A percentile compares a stretch with the other conserved stretches of the same genome.
Evolutionary conservation across 2,888 invertebrate genomes (phyloP).

Genomic region (Laspeyria flexula): DNA sequence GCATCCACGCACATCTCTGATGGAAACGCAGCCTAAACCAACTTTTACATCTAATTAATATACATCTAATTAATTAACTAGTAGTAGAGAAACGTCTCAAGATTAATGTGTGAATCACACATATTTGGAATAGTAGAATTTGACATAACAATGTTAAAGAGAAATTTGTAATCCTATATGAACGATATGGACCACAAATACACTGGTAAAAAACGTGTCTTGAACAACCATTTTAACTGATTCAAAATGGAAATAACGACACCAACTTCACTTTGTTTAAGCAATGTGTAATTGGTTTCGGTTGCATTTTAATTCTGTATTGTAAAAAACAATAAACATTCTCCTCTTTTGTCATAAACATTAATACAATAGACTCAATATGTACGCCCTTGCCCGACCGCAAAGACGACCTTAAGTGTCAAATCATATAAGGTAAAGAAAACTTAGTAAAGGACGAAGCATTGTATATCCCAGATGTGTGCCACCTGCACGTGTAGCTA

Average conservation of each 20-base stretch:
- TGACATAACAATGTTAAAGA: background rate
- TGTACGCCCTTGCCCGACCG: slow-evolving; percentile 49
- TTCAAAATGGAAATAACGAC: too few relatives aligned
- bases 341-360: background rate
- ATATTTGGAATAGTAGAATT: slow-evolving; percentile 15
- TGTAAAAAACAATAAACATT: background rate
- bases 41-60: too few relatives aligned
- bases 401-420: slow-evolving; percentile 56
- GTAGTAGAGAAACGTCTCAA: slow-evolving; percentile 6
- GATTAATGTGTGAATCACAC: slow-evolving; percentile 12
- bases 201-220: too few relatives aligned
- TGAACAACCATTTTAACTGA: too few relatives aligned
- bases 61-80: slow-evolving; percentile 7
- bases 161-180: too few relatives aligned
- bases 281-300: too few relatives aligned
- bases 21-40: too few relatives aligned
- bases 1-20: too few relatives aligned
- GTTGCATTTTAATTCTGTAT: too few relatives aligned
- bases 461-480: slow-evolving; percentile 37
- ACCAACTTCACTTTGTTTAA: too few relatives aligned
- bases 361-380: slow-evolving; percentile 9
- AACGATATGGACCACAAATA: background rate
- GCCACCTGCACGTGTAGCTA: slow-evolving; percentile 22
- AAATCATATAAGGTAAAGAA: slow-evolving; percentile 57
- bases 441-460: slow-evolving; percentile 40